These are phyloP conservation scores for Eumaeus atala DNA, from an alignment of 1,140 invertebrate genomes.

Conservation along the genomic window DNA sequence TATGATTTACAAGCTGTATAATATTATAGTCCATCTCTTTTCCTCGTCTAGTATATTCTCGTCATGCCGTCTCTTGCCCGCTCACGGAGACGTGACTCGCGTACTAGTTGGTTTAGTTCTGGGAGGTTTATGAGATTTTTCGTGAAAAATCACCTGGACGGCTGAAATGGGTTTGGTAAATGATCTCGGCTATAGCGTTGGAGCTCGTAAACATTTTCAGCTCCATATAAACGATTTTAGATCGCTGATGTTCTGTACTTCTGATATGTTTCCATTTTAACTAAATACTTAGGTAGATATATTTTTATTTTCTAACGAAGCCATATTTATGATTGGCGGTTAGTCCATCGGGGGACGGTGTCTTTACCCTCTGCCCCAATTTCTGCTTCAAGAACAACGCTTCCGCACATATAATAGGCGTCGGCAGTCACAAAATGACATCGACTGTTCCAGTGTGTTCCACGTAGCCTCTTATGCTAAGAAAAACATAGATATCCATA, in stretches of 20 bases:
- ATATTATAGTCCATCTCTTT: conserved; percentile 10
- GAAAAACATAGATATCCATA: too few relatives aligned
- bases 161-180: conserved; percentile 24
- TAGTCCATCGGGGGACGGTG: too few relatives aligned
- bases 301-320: too few relatives aligned
- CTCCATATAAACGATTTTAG: too few relatives aligned
- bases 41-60: conserved; percentile 7
- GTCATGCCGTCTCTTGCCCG: conserved; percentile 4
- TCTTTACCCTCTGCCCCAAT: too few relatives aligned
- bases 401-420: too few relatives aligned
- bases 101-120: conserved; percentile 31
- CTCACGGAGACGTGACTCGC: conserved; percentile 29
- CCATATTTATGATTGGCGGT: too few relatives aligned
- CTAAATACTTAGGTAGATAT: too few relatives aligned
- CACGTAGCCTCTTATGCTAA: too few relatives aligned
- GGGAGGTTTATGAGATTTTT: conserved; percentile 31
- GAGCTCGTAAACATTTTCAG: conserved; percentile 2
- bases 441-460: too few relatives aligned
- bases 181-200: conserved; percentile 21
- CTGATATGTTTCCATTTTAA: neutral
- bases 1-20: neutral
- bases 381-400: too few relatives aligned
- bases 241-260: neutral
- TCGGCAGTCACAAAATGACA: too few relatives aligned
- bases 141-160: conserved; percentile 37